Conservation (phyloP, 2,888 invertebrate species). For the Heterodera filipjevi region DNA sequence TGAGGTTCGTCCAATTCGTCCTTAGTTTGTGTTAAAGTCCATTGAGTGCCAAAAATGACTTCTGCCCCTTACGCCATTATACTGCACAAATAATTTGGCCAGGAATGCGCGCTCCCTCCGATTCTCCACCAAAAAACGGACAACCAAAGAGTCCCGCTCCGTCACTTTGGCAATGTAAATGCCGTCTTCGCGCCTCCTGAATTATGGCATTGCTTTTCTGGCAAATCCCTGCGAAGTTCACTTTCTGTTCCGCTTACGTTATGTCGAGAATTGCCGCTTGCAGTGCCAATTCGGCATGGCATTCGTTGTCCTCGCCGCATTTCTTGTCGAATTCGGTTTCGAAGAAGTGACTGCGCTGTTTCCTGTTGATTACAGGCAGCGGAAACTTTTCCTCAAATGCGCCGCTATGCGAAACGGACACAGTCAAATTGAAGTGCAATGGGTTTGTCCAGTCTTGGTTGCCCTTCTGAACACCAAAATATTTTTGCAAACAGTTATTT, state of each 20-base stretch:
- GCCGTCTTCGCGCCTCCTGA: conserved; percentile 56
- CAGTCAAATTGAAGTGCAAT: conserved; percentile 64
- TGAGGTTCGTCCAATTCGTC: conserved; percentile 62
- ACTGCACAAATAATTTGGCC: conserved; percentile 56
- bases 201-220: not conserved
- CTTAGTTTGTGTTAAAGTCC: conserved; percentile 14
- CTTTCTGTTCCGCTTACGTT: conserved; percentile 34
- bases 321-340: conserved; percentile 67
- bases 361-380: conserved; percentile 58
- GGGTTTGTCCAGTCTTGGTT: conserved; percentile 67
- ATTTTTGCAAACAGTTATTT: not conserved
- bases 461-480: conserved; percentile 31
- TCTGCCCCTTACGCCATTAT: conserved; percentile 43
- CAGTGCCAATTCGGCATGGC: conserved; percentile 66
- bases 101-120: conserved; percentile 65
- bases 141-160: conserved; percentile 61
- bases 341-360: conserved; percentile 54
- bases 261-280: conserved; percentile 44
- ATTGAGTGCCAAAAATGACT: too few relatives aligned
- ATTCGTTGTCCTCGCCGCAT: conserved; percentile 67
- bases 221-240: not conserved
- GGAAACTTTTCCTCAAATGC: not conserved
- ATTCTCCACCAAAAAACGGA: conserved; percentile 67
- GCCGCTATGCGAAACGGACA: conserved; percentile 32
- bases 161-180: conserved; percentile 65